phyloP scores from a whole-genome alignment of 1,140 invertebrate genomes.

The Medauroidea extradentata region DNA sequence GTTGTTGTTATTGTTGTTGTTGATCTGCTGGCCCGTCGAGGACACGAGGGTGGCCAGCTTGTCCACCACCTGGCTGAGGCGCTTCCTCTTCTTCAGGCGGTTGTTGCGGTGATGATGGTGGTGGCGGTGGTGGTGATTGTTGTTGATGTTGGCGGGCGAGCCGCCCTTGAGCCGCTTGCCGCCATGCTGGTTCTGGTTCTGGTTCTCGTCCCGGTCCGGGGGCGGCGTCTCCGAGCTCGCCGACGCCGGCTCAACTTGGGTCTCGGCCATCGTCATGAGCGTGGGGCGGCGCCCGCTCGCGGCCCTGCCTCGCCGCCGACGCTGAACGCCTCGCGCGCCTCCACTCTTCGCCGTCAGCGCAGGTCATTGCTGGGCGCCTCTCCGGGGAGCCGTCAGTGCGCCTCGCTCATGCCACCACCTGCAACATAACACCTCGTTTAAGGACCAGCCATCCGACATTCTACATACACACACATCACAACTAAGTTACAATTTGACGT shows the following conservation, averaged over 20 bases:
- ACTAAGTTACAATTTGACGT: too few relatives aligned
- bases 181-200: slow-evolving; percentile 47
- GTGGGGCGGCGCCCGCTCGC: slow-evolving; percentile 51
- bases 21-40: slow-evolving; percentile 26
- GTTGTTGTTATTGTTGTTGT: slow-evolving; percentile 34
- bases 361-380: background rate
- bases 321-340: slow-evolving; percentile 44
- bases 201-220: slow-evolving; percentile 45
- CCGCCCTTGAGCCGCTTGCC: slow-evolving; percentile 44
- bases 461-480: too few relatives aligned
- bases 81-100: slow-evolving; percentile 62
- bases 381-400: background rate
- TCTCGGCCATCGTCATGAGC: slow-evolving; percentile 65
- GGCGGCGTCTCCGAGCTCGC: slow-evolving; percentile 45
- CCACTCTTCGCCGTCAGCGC: slow-evolving; percentile 35
- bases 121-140: slow-evolving; percentile 52
- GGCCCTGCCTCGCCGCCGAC: slow-evolving; percentile 47
- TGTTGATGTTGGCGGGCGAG: slow-evolving; percentile 46
- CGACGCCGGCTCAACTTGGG: slow-evolving; percentile 52
- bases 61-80: slow-evolving; percentile 69
- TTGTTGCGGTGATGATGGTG: slow-evolving; percentile 50
- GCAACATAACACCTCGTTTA: too few relatives aligned
- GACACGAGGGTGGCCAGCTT: slow-evolving; percentile 53
- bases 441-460: too few relatives aligned
- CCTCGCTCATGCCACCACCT: too few relatives aligned